Evolutionary conservation across 1,140 invertebrate species (phyloP).

Genomic region (Leptoteleia sp.): DNA sequence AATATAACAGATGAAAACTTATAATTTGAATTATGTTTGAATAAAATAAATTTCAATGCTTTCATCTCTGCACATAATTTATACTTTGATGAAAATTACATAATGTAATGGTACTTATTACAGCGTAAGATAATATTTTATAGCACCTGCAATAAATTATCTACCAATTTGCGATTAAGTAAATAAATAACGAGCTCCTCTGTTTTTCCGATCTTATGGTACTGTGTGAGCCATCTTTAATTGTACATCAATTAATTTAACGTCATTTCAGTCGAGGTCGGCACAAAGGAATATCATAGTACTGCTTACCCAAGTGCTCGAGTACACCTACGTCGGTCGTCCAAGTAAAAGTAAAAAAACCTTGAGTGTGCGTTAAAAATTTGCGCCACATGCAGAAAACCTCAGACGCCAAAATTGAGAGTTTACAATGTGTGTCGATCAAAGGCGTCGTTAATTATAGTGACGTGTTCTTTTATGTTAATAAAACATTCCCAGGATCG

Average conservation of each 20-base stretch:
- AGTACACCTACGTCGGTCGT: conserved; percentile 33
- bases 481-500: conserved; percentile 3
- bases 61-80: too few relatives aligned
- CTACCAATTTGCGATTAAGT: too few relatives aligned
- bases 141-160: too few relatives aligned
- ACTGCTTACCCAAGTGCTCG: conserved; percentile 11
- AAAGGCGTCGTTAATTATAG: conserved; percentile 30
- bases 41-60: too few relatives aligned
- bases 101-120: too few relatives aligned
- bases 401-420: conserved; percentile 17
- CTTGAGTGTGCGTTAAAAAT: conserved; percentile 39
- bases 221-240: conserved; percentile 39
- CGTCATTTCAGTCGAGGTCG: conserved; percentile 62
- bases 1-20: too few relatives aligned
- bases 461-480: conserved; percentile 14
- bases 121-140: too few relatives aligned
- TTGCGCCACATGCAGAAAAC: conserved; percentile 22
- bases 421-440: conserved; percentile 22
- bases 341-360: conserved; percentile 55
- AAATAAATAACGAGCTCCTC: too few relatives aligned
- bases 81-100: too few relatives aligned
- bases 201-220: not conserved
- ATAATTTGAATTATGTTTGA: too few relatives aligned
- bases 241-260: conserved; percentile 56
- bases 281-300: conserved; percentile 35